These are phyloP conservation scores for Mionectes macconnelli DNA, from an alignment of 2,113 vertebrate species.

Conservation along the genomic window DNA sequence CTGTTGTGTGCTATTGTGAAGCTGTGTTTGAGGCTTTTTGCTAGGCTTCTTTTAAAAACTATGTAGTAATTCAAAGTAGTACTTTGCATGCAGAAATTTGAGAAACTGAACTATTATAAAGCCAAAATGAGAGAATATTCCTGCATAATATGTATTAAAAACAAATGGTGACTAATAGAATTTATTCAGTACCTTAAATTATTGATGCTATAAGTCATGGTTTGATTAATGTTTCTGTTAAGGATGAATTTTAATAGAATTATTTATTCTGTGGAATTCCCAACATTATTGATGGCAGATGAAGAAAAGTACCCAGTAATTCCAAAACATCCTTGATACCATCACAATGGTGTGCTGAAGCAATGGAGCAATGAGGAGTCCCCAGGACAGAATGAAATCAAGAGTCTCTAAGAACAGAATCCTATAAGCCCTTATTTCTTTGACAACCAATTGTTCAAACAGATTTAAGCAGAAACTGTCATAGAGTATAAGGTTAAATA, in stretches of 20 bases:
- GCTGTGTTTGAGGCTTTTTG: neutral
- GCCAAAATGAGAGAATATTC: neutral
- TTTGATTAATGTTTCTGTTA: neutral
- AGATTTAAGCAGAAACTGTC: neutral
- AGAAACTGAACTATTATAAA: neutral
- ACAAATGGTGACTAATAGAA: neutral
- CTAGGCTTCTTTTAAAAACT: neutral
- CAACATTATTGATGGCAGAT: neutral
- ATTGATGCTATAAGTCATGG: neutral
- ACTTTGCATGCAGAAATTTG: neutral
- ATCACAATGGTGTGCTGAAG: neutral
- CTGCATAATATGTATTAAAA: neutral
- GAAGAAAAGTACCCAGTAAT: neutral
- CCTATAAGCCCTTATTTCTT: rapidly evolving
- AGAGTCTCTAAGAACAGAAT: neutral
- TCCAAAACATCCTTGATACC: neutral
- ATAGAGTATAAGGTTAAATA: neutral
- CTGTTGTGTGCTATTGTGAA: neutral
- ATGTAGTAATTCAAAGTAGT: neutral
- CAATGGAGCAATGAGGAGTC: neutral
- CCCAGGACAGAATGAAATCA: neutral
- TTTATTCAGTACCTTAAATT: neutral
- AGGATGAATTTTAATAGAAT: neutral
- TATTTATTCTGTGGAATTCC: neutral
- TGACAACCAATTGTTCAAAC: neutral